Base-by-base conservation (phyloP, 2,888 invertebrate genomes). In the Crematogaster levior region DNA sequence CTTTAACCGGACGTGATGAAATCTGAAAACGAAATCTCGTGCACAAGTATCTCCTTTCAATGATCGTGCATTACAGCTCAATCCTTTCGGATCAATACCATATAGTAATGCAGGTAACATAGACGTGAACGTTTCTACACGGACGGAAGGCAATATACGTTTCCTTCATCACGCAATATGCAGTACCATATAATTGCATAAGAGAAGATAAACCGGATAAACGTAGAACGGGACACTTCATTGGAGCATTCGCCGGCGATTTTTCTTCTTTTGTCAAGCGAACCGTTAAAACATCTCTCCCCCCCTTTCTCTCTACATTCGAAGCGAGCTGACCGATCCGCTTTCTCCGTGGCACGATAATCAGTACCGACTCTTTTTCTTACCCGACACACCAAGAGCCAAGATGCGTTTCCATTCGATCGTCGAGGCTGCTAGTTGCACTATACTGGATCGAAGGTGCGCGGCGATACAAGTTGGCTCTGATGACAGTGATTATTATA, bases 401-500 rank as follows among this genome's bases (percentile, higher is more conserved):
- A 46, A 48, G 68, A 70, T 74, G 65, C 83, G 87, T 88, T 86
- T 88, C 85, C 88, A 80, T 66, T 37, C 48, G 84, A 84, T 82
- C 82, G 68, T 43, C 66, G 80, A 77, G 74, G 51, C 48, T 66
- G 63, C 63, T 61, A 74, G 82, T 46, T 70, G 74, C 60, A 15
- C 56, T 51, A 75, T 70, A 73, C 51, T 58, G 61, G 79, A 70
- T 56, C 83, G 81, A 70, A 81, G 84, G 51, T 58, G 74, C 65
- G 75, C 70, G 74, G 68, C 84, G 84, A 84, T 82, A 83, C 85
- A 77, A 85, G 87, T 70, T 85, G 83, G 79, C 81, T 85, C 84
- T 90, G 88, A 91, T 90, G 90, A 90, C 89, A 90, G 89, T 90
- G 89, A 89, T 89, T 88, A 89, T 90, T 89, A 89, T 89, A 90